Conservation (phyloP, 2,888 invertebrate genomes). For the Trichopria drosophilae region DNA sequence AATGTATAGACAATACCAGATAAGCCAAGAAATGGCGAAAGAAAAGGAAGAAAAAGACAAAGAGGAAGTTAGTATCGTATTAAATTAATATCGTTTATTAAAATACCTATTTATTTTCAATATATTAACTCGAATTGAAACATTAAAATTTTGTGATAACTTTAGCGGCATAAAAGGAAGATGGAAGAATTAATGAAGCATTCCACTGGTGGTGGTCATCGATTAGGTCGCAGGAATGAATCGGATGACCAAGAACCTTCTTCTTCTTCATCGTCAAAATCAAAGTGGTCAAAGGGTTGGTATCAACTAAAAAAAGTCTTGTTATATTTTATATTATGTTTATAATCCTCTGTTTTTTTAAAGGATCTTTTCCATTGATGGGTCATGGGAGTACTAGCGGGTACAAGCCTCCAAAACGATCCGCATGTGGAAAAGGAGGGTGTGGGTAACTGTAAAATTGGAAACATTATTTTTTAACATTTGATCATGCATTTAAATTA, state of each 20-base stretch:
- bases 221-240: slow-evolving; percentile 39
- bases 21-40: slow-evolving; percentile 48
- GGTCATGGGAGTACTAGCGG: slow-evolving; percentile 44
- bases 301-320: slow-evolving; percentile 6
- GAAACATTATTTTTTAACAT: slow-evolving; percentile 1
- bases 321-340: neutral
- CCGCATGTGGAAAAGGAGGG: slow-evolving; percentile 50
- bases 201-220: slow-evolving; percentile 37
- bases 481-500: neutral
- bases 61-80: slow-evolving; percentile 9
- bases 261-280: slow-evolving; percentile 30
- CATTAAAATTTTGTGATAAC: slow-evolving; percentile 26
- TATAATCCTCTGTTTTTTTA: slow-evolving; percentile 1
- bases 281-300: slow-evolving; percentile 36
- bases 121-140: slow-evolving; percentile 15
- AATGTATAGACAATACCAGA: slow-evolving; percentile 58
- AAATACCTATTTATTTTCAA: slow-evolving; percentile 11
- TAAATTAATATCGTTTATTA: slow-evolving; percentile 7
- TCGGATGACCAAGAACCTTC: slow-evolving; percentile 28
- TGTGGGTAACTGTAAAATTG: slow-evolving; percentile 46
- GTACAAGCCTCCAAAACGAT: slow-evolving; percentile 53
- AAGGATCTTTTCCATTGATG: slow-evolving; percentile 56
- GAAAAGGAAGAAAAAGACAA: slow-evolving; percentile 53
- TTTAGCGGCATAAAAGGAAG: slow-evolving; percentile 49
- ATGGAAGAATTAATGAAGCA: slow-evolving; percentile 42